phyloP scores from a whole-genome alignment of 2,888 invertebrate genomes.

The Phaedon cochleariae region DNA sequence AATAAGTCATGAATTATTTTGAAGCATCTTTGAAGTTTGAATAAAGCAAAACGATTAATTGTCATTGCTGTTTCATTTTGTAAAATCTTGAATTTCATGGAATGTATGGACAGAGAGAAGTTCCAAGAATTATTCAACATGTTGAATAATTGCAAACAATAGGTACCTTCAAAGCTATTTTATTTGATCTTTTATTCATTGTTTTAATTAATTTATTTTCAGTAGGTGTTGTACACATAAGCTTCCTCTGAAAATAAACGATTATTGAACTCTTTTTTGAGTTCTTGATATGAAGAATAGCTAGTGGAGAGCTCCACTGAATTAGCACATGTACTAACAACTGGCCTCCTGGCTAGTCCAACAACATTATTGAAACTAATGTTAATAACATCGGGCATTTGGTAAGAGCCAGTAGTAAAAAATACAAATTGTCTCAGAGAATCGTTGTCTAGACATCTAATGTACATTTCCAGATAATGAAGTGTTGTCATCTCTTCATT shows the following conservation, averaged over 20 bases:
- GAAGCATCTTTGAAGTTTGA: too few relatives aligned
- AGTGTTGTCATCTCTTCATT: slow-evolving; percentile 4
- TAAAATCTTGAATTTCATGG: too few relatives aligned
- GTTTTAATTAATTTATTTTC: not conserved
- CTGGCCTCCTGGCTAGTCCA: not conserved
- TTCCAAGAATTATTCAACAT: too few relatives aligned
- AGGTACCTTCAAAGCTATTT: not conserved
- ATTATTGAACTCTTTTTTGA: slow-evolving; percentile 1
- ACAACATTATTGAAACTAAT: not conserved
- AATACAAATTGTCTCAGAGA: slow-evolving; percentile 4
- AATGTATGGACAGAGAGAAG: too few relatives aligned
- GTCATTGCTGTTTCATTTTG: too few relatives aligned
- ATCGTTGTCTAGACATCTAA: not conserved
- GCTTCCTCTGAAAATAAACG: slow-evolving; percentile 11
- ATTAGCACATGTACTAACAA: slow-evolving; percentile 10
- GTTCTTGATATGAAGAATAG: slow-evolving; percentile 9
- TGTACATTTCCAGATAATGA: slow-evolving; percentile 14
- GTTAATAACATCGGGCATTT: slow-evolving; percentile 9
- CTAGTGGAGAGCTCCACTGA: not conserved
- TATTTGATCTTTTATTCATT: not conserved
- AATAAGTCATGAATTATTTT: too few relatives aligned
- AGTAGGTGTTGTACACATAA: slow-evolving; percentile 3
- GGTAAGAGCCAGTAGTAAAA: slow-evolving; percentile 2
- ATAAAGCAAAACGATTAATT: too few relatives aligned
- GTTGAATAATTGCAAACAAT: not conserved